Percentiles rank a stretch among this genome's conserved stretches.
Conservation (phyloP, 2,888 invertebrate species). For the Morinoia aosen region DNA sequence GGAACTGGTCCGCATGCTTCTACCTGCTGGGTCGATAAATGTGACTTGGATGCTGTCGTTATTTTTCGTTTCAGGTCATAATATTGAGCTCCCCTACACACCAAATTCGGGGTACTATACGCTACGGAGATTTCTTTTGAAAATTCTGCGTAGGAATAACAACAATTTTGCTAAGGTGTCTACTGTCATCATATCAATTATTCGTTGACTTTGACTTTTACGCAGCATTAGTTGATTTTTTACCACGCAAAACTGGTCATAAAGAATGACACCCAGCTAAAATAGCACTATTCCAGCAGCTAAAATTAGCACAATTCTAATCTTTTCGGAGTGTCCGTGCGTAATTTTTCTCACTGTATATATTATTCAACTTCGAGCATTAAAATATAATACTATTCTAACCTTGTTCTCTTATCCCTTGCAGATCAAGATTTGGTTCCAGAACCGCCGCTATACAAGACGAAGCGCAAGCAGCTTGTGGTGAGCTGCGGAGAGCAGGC, state of each 20-base stretch:
- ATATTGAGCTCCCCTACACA: neutral
- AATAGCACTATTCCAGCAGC: too few relatives aligned
- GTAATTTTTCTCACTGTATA: too few relatives aligned
- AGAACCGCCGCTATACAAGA: slow-evolving; percentile 91
- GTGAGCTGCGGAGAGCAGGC: slow-evolving; percentile 61
- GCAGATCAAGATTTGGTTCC: slow-evolving; percentile 83
- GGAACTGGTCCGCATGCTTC: neutral
- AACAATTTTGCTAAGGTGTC: too few relatives aligned
- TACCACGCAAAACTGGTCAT: too few relatives aligned
- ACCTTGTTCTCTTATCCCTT: neutral
- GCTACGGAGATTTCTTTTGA: too few relatives aligned
- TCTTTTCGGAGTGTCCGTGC: too few relatives aligned
- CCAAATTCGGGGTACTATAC: neutral
- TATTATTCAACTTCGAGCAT: neutral
- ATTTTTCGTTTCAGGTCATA: neutral
- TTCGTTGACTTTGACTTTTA: too few relatives aligned
- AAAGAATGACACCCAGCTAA: too few relatives aligned
- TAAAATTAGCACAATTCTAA: too few relatives aligned
- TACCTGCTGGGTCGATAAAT: neutral
- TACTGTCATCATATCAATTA: too few relatives aligned
- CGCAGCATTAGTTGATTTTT: too few relatives aligned
- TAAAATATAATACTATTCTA: neutral
- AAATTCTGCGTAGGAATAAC: too few relatives aligned
- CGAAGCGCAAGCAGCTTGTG: slow-evolving; percentile 82
- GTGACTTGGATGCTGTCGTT: neutral